These are phyloP conservation scores for Cheilosia scutellata DNA, from an alignment of 2,888 invertebrate genomes.

Conservation along the genomic window DNA sequence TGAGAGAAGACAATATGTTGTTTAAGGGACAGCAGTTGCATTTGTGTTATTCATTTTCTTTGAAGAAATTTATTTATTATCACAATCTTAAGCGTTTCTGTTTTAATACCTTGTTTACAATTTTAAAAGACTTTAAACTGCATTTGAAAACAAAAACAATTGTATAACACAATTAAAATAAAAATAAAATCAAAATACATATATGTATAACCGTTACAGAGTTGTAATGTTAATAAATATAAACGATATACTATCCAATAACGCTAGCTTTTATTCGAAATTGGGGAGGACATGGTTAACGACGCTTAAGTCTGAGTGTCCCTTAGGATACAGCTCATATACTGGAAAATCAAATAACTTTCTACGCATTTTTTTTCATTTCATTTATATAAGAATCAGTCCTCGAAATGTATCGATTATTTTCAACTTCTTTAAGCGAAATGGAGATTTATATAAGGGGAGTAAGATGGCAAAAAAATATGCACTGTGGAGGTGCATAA, in stretches of 20 bases:
- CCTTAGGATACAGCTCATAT: no score
- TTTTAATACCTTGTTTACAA: neutral
- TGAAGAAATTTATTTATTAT: slow-evolving; percentile 27
- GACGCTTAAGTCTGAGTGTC: no score
- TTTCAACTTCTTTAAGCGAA: no score
- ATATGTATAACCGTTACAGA: slow-evolving; percentile 31
- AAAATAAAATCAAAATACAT: slow-evolving; percentile 34
- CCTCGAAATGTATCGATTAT: no score
- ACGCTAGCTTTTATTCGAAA: neutral
- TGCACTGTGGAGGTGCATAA: no score
- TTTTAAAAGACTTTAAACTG: slow-evolving; percentile 48
- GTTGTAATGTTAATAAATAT: neutral
- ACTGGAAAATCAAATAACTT: no score
- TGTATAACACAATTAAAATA: slow-evolving; percentile 38
- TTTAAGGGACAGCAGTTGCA: slow-evolving; percentile 42
- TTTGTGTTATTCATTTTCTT: slow-evolving; percentile 30
- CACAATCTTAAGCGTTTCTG: slow-evolving; percentile 13
- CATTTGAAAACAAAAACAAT: slow-evolving; percentile 42
- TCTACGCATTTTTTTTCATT: no score
- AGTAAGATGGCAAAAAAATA: no score
- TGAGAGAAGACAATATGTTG: slow-evolving; percentile 20
- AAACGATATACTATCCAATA: neutral
- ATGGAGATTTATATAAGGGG: no score
- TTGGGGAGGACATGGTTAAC: no score
- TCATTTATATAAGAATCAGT: no score